Percentiles rank a stretch among this genome's conserved stretches.
Conservation (phyloP, 2,888 invertebrate species). For the Drosophila recens region DNA sequence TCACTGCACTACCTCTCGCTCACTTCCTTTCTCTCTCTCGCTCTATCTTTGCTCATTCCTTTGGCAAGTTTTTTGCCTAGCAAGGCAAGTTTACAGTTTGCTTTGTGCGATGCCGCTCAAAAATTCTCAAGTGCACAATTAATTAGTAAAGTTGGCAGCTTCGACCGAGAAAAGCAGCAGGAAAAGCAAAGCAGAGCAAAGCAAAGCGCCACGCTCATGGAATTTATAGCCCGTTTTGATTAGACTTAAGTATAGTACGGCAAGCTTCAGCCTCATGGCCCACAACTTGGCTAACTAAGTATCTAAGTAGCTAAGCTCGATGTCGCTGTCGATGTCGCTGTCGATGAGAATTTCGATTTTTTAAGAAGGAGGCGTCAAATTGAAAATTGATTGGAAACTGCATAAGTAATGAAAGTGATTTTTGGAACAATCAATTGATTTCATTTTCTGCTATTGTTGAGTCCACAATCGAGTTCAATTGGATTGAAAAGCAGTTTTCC, state of each 20-base stretch:
- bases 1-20: neutral
- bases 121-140: conserved; percentile 80
- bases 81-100: conserved; percentile 67
- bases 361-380: conserved; percentile 42
- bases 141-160: conserved; percentile 74
- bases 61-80: conserved; percentile 52
- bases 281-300: conserved; percentile 40
- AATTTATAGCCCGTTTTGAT: conserved; percentile 72
- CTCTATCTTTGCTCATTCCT: conserved; percentile 16
- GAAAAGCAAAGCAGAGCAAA: conserved; percentile 29
- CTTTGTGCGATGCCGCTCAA: conserved; percentile 64
- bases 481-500: conserved; percentile 15
- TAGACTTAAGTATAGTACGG: conserved; percentile 34
- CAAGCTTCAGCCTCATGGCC: neutral
- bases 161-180: conserved; percentile 13
- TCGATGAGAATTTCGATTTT: conserved; percentile 2
- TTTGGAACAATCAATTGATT: conserved; percentile 36
- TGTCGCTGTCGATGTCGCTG: conserved; percentile 3
- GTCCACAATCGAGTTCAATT: conserved; percentile 42
- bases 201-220: conserved; percentile 31
- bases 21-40: neutral
- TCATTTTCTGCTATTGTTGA: conserved; percentile 37
- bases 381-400: conserved; percentile 73
- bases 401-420: conserved; percentile 70
- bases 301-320: conserved; percentile 53